phyloP scores from a whole-genome alignment of 2,797 vertebrate genomes.

The Pantherophis alleghaniensis region DNA sequence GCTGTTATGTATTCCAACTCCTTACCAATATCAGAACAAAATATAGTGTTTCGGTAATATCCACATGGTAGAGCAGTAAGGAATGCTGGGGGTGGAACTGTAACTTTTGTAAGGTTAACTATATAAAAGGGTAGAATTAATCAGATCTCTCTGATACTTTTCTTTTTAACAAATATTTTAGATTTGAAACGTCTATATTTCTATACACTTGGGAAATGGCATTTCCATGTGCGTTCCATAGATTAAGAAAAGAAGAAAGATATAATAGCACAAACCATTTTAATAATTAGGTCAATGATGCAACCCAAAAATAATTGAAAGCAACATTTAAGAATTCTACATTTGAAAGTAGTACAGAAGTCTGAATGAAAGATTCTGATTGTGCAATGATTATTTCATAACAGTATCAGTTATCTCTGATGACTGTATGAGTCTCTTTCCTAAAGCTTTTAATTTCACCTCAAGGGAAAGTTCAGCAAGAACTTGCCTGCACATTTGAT shows the following conservation, averaged over 20 bases:
- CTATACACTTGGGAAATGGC: slow-evolving; percentile 45
- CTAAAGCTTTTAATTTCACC: slow-evolving; percentile 61
- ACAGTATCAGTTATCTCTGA: slow-evolving; percentile 50
- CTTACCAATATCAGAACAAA: slow-evolving; percentile 45
- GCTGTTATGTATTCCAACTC: slow-evolving; percentile 52
- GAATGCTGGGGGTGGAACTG: background rate
- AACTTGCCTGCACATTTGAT: slow-evolving; percentile 44
- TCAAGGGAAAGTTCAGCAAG: slow-evolving; percentile 48
- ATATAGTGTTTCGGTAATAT: slow-evolving; percentile 19
- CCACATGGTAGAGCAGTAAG: background rate
- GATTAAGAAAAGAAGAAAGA: slow-evolving; percentile 58
- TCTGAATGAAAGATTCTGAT: slow-evolving; percentile 67
- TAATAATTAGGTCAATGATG: slow-evolving; percentile 65
- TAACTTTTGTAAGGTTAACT: background rate
- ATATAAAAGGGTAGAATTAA: background rate
- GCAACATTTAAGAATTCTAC: slow-evolving; percentile 62
- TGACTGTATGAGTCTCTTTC: slow-evolving; percentile 50
- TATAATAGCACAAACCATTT: slow-evolving; percentile 64
- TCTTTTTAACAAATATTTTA: slow-evolving; percentile 38
- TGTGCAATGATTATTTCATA: slow-evolving; percentile 56
- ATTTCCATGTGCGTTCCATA: slow-evolving; percentile 45
- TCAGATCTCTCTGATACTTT: background rate
- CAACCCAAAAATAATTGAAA: slow-evolving; percentile 71
- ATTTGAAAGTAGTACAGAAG: slow-evolving; percentile 69
- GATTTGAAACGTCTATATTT: slow-evolving; percentile 33